These are phyloP conservation scores for Hemibagrus wyckioides DNA, from an alignment of 2,113 vertebrate genomes.

Conservation along the genomic window DNA sequence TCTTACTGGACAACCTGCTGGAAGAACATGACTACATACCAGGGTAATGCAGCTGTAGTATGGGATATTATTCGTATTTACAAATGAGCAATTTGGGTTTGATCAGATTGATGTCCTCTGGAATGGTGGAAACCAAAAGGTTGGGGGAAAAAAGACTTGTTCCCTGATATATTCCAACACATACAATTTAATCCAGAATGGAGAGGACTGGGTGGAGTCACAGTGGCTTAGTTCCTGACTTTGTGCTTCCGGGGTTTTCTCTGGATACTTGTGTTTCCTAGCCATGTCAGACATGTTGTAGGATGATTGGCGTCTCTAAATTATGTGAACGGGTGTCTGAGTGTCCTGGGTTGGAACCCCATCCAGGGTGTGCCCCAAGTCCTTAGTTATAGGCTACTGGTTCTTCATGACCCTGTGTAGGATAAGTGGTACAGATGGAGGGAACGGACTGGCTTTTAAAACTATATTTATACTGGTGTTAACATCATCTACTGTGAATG, in stretches of 20 bases:
- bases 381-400: too few relatives aligned
- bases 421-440: too few relatives aligned
- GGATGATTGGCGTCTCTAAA: too few relatives aligned
- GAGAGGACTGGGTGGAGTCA: background rate
- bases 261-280: too few relatives aligned
- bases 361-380: too few relatives aligned
- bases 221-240: too few relatives aligned
- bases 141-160: background rate
- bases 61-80: background rate
- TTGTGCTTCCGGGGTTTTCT: too few relatives aligned
- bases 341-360: too few relatives aligned
- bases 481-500: background rate
- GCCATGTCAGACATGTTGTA: too few relatives aligned
- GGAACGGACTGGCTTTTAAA: background rate
- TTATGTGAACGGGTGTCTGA: too few relatives aligned
- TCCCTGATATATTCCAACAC: background rate
- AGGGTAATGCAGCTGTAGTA: background rate
- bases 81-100: too few relatives aligned
- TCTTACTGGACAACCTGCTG: conserved; percentile 2
- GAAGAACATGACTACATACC: background rate
- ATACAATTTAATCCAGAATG: background rate
- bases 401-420: too few relatives aligned
- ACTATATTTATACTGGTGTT: background rate
- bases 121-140: background rate
- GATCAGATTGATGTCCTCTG: background rate